Percentiles rank a stretch among this genome's conserved stretches.
These are phyloP conservation scores for Amphiduros pacificus DNA, from an alignment of 2,888 invertebrate genomes.

Conservation along the genomic window DNA sequence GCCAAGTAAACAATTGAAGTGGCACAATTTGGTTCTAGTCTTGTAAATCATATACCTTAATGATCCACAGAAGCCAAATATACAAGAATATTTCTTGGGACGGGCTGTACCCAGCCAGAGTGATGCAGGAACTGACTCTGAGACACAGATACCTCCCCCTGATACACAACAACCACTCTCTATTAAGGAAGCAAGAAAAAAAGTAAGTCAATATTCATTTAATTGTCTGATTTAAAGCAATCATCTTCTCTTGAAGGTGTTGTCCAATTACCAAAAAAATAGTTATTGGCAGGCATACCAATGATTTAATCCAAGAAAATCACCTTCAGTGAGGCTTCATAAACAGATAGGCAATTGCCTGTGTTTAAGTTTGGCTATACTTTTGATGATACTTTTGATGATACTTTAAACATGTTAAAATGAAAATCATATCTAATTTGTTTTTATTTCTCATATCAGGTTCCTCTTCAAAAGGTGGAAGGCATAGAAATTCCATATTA, in stretches of 20 bases:
- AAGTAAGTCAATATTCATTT: neutral
- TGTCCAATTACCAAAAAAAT: neutral
- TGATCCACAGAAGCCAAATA: slow-evolving; percentile 4
- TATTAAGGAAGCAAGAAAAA: neutral
- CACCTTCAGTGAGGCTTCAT: too few species aligned
- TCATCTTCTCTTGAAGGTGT: neutral
- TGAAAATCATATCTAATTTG: neutral
- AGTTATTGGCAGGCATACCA: too few species aligned
- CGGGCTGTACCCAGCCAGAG: neutral
- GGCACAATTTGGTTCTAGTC: too few species aligned
- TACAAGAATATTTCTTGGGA: slow-evolving; percentile 9
- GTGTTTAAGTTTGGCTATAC: too few species aligned
- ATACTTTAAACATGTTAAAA: too few species aligned
- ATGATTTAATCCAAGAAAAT: too few species aligned
- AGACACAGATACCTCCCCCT: neutral
- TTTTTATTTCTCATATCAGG: slow-evolving; percentile 1
- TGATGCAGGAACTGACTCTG: neutral
- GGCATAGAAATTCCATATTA: slow-evolving; percentile 86
- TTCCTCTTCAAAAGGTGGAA: slow-evolving; percentile 67
- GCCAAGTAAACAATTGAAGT: too few species aligned
- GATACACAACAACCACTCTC: neutral
- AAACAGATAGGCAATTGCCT: too few species aligned
- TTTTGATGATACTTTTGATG: too few species aligned
- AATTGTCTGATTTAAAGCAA: neutral
- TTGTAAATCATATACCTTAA: too few species aligned